Evolutionary conservation across 2,113 vertebrate genomes (phyloP).

Genomic region (Lagopus muta): DNA sequence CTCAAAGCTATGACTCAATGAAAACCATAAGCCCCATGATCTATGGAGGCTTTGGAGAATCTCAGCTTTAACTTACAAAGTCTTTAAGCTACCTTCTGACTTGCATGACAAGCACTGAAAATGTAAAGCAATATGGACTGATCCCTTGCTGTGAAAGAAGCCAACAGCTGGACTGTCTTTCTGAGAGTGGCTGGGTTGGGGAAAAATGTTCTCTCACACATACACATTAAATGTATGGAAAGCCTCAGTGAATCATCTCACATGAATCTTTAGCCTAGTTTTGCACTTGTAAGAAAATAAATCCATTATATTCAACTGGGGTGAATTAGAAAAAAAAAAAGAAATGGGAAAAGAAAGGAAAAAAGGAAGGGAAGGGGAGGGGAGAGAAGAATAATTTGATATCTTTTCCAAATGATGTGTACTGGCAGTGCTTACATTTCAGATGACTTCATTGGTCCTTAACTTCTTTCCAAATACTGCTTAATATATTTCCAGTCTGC

Average conservation of each 20-base stretch:
- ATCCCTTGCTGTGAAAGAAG: background rate
- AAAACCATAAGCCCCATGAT: background rate
- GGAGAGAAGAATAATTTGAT: background rate
- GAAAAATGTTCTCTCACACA: background rate
- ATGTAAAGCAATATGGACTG: background rate
- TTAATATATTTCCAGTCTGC: background rate
- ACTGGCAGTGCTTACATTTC: background rate
- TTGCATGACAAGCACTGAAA: background rate
- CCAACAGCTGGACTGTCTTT: slow-evolving; percentile 25
- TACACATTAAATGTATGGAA: background rate
- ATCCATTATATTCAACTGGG: background rate
- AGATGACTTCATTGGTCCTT: background rate
- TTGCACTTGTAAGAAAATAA: background rate
- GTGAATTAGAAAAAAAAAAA: background rate
- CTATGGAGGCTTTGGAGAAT: slow-evolving; percentile 11
- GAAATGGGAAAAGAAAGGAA: too few relatives aligned
- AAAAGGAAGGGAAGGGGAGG: too few relatives aligned
- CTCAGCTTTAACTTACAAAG: background rate
- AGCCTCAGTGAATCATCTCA: background rate
- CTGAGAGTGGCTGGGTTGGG: background rate
- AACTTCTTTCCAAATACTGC: background rate
- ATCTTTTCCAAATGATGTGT: background rate
- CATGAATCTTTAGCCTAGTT: background rate
- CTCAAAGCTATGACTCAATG: background rate
- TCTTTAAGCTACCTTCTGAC: slow-evolving; percentile 12